phyloP scores from a whole-genome alignment of 2,113 vertebrate genomes.

The Anguilla japonica region DNA sequence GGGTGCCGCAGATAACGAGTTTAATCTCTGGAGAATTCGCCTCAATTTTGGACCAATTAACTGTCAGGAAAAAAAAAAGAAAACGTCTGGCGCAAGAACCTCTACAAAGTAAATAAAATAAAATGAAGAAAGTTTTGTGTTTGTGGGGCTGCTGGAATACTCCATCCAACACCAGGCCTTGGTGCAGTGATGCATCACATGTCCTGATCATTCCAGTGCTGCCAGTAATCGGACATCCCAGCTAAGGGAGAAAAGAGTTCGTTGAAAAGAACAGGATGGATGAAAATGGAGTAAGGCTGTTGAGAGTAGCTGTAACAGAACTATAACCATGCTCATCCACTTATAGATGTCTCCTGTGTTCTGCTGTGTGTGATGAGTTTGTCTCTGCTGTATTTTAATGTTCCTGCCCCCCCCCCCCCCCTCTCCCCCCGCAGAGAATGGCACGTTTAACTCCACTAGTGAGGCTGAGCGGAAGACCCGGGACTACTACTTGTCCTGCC shows the following conservation, averaged over 20 bases:
- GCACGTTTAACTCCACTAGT: constrained; percentile 92
- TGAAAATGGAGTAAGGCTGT: background rate
- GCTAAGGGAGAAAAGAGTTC: background rate
- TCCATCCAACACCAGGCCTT: background rate
- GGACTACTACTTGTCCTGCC: constrained; percentile 92
- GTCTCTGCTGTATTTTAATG: background rate
- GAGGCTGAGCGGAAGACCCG: constrained; percentile 94
- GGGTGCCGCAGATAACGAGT: background rate
- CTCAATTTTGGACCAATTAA: background rate
- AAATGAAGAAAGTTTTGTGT: background rate
- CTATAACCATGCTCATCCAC: too few relatives aligned
- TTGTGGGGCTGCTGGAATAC: too few relatives aligned
- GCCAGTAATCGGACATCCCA: background rate
- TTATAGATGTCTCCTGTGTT: background rate
- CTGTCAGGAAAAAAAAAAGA: background rate
- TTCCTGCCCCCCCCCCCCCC: background rate
- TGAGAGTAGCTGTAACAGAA: background rate
- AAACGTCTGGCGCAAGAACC: background rate
- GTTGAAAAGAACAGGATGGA: background rate
- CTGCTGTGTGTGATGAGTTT: background rate
- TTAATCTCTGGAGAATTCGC: background rate
- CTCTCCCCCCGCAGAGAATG: constrained; percentile 75
- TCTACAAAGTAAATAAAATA: background rate
- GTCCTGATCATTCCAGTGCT: background rate
- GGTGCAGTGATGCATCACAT: background rate